Conservation (phyloP, 2,113 vertebrate species). For the Anoplopoma fimbria region DNA sequence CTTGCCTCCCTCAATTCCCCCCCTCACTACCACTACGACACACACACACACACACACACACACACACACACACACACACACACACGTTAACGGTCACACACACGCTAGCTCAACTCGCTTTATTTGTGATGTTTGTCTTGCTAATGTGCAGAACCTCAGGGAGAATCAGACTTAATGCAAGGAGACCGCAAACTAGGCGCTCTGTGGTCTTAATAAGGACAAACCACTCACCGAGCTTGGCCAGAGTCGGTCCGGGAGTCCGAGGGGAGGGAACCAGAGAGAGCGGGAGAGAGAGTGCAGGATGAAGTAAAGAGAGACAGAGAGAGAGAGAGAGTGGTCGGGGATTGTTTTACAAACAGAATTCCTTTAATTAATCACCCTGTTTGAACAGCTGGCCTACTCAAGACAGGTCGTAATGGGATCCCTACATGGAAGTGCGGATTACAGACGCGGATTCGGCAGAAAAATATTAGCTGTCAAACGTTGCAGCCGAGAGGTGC, state of each 20-base stretch:
- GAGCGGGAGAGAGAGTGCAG: conserved; percentile 47
- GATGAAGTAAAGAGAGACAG: conserved; percentile 35
- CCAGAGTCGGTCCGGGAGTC: conserved; percentile 42
- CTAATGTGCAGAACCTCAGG: conserved; percentile 78
- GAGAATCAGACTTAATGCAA: conserved; percentile 76
- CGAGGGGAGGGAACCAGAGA: conserved; percentile 47
- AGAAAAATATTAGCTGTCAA: conserved; percentile 87
- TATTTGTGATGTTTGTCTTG: conserved; percentile 79
- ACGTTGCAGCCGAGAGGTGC: conserved; percentile 73
- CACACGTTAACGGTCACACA: neutral
- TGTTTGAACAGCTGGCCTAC: conserved; percentile 98
- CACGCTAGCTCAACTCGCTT: conserved; percentile 39
- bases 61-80: neutral
- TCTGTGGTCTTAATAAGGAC: conserved; percentile 72
- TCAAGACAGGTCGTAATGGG: conserved; percentile 85
- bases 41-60: conserved; percentile 26
- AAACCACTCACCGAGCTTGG: conserved; percentile 56
- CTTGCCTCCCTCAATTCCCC: conserved; percentile 18
- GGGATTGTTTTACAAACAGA: conserved; percentile 96
- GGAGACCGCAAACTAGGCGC: conserved; percentile 64
- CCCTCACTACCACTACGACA: neutral
- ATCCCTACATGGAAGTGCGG: conserved; percentile 84
- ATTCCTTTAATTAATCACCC: conserved; percentile 98
- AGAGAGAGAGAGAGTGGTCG: conserved; percentile 65
- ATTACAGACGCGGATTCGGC: conserved; percentile 82